Evolutionary conservation across 92 coral and sea anemone genomes (phyloP).

Genomic region (Bergia sp.): DNA sequence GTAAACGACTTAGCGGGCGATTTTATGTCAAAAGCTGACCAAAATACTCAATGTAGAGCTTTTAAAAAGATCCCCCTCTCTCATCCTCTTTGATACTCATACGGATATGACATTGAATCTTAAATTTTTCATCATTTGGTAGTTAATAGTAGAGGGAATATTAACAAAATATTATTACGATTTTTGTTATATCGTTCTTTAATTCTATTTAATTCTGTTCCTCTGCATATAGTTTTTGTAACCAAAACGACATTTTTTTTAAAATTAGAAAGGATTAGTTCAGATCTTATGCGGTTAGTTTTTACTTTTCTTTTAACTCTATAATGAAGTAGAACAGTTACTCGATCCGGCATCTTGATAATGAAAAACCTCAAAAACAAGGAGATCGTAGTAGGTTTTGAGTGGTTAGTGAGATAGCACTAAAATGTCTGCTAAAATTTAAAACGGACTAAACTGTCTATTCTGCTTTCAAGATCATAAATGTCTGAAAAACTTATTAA

Average conservation of each 20-base stretch:
- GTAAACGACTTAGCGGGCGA: no score
- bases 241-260: no score
- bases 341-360: not conserved
- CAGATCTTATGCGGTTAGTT: not conserved
- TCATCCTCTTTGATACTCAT: not conserved
- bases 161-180: not conserved
- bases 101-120: no score
- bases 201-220: no score
- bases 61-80: not conserved
- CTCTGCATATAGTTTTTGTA: no score
- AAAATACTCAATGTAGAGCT: no score
- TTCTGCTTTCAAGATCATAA: not conserved
- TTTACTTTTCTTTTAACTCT: not conserved
- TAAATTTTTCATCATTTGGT: no score
- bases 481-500: not conserved
- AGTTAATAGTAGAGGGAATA: no score
- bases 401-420: slow-evolving; percentile 6
- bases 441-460: not conserved
- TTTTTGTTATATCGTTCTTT: no score
- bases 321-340: not conserved
- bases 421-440: not conserved
- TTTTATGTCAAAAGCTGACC: no score
- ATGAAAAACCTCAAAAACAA: not conserved
- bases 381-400: not conserved
- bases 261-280: not conserved